phyloP scores from a whole-genome alignment of 2,113 vertebrate species.

The Trachemys scripta region DNA sequence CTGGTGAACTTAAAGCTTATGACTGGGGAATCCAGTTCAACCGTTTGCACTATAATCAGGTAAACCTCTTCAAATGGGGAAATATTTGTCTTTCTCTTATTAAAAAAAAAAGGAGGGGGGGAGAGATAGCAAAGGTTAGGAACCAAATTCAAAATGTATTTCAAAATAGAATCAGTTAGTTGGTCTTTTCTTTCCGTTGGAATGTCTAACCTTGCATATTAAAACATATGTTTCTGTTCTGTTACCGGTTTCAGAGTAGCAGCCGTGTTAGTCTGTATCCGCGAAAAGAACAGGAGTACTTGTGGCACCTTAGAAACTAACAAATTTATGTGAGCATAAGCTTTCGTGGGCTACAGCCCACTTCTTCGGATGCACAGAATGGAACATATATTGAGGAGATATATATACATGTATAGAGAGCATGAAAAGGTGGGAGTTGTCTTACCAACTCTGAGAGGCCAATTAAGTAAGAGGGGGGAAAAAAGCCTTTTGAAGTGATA shows the following conservation, averaged over 20 bases:
- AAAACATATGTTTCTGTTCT: not conserved
- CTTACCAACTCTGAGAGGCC: too few species aligned
- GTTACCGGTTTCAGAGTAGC: not conserved
- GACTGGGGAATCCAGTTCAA: constrained; percentile 82
- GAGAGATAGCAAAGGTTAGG: not conserved
- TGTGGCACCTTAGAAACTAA: too few species aligned
- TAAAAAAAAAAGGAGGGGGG: not conserved
- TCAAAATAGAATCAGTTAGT: not conserved
- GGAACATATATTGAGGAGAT: too few species aligned
- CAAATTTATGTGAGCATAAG: too few species aligned
- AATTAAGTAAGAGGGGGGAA: too few species aligned
- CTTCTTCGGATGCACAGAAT: too few species aligned
- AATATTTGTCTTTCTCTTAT: not conserved
- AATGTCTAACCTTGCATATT: not conserved
- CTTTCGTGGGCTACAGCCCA: too few species aligned
- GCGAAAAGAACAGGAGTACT: too few species aligned
- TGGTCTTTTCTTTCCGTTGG: not conserved
- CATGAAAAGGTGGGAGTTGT: too few species aligned
- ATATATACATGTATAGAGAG: too few species aligned
- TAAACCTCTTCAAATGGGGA: constrained; percentile 11
- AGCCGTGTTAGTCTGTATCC: too few species aligned
- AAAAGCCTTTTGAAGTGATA: too few species aligned
- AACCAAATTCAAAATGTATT: not conserved
- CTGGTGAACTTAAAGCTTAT: constrained; percentile 80
- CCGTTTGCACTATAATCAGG: constrained; percentile 85